Conservation (phyloP, 1,140 invertebrate genomes). For the Lordiphosa mommai region DNA sequence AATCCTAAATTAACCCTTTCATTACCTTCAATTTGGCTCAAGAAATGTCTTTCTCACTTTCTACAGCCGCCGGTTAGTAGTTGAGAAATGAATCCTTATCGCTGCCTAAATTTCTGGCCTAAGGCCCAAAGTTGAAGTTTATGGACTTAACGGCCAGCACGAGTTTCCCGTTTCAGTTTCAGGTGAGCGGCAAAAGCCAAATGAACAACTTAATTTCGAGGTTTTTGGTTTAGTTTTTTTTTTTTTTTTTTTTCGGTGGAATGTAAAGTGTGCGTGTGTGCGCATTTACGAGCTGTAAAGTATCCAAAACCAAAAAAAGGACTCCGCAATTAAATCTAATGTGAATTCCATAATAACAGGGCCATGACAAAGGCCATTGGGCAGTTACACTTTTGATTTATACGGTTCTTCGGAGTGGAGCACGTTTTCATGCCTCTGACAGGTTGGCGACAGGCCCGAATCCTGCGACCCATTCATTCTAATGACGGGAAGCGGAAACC, state of each 20-base stretch:
- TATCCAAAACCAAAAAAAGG: conserved; percentile 29
- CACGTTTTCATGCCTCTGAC: conserved; percentile 75
- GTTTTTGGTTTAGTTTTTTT: conserved; percentile 28
- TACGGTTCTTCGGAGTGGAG: conserved; percentile 58
- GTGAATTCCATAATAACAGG: conserved; percentile 74
- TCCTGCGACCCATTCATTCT: conserved; percentile 37
- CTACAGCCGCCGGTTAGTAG: conserved; percentile 12
- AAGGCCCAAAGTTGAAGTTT: conserved; percentile 43
- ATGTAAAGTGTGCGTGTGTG: conserved; percentile 42
- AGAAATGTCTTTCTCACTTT: conserved; percentile 44
- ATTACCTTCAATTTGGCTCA: conserved; percentile 23
- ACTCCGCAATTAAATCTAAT: conserved; percentile 70
- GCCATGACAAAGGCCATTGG: conserved; percentile 61
- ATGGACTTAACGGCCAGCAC: conserved; percentile 69
- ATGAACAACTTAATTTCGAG: conserved; percentile 70
- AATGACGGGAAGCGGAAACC: conserved; percentile 70
- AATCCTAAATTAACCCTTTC: conserved; percentile 41
- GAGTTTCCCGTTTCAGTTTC: conserved; percentile 49
- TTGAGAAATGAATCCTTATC: conserved; percentile 59
- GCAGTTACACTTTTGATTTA: conserved; percentile 69
- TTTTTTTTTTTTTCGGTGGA: conserved; percentile 13
- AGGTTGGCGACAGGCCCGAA: conserved; percentile 58
- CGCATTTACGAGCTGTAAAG: conserved; percentile 64
- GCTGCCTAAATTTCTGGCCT: conserved; percentile 34
- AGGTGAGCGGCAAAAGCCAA: conserved; percentile 7